These are phyloP conservation scores for Oreortyx pictus DNA, from an alignment of 2,797 vertebrate species.

Conservation along the genomic window DNA sequence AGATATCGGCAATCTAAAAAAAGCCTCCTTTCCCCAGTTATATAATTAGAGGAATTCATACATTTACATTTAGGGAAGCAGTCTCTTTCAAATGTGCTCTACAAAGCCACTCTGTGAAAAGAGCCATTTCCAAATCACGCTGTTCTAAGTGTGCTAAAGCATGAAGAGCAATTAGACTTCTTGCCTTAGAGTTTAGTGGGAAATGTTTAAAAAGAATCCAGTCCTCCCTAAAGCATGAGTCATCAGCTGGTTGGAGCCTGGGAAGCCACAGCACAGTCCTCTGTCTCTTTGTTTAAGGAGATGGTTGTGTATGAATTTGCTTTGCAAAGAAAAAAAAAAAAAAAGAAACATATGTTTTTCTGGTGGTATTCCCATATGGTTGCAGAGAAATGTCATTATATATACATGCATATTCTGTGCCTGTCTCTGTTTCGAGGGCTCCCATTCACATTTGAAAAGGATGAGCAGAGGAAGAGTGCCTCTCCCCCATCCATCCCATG, in stretches of 20 bases:
- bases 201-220: constrained; percentile 12
- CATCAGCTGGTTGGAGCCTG: background rate
- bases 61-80: constrained; percentile 64
- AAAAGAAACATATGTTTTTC: background rate
- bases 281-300: background rate
- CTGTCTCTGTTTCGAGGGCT: background rate
- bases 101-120: constrained; percentile 54
- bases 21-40: constrained; percentile 24
- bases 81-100: constrained; percentile 50
- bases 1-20: constrained; percentile 38
- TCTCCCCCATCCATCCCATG: background rate
- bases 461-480: background rate
- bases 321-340: no score
- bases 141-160: constrained; percentile 54
- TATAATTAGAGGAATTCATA: constrained; percentile 60
- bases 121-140: constrained; percentile 58
- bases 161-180: constrained; percentile 63
- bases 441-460: background rate
- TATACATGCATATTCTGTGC: background rate
- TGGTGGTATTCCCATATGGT: background rate
- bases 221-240: constrained; percentile 39
- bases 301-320: background rate
- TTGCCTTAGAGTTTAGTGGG: constrained; percentile 41
- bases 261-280: background rate
- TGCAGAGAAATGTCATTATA: background rate